phyloP scores from a whole-genome alignment of 2,797 vertebrate species.

The Petrocephalus sullivani region DNA sequence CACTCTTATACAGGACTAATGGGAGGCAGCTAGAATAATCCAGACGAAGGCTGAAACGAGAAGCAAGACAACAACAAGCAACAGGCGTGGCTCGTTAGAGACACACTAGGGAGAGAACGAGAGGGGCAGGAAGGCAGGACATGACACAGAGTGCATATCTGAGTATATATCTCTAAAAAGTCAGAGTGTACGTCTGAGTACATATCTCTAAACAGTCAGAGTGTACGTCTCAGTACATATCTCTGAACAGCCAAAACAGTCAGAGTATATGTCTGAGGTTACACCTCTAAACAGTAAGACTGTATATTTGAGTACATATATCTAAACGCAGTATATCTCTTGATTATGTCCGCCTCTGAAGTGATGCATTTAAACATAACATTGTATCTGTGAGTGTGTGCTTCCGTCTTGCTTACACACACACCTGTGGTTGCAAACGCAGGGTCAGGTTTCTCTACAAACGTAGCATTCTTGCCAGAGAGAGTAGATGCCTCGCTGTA shows the following conservation, averaged over 20 bases:
- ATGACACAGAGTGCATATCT: neutral
- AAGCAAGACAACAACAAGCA: too few species aligned
- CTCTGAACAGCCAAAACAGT: neutral
- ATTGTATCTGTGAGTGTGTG: neutral
- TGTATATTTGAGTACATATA: neutral
- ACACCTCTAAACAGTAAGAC: neutral
- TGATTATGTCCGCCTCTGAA: neutral
- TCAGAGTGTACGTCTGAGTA: too few species aligned
- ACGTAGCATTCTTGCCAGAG: neutral
- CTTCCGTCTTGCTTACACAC: conserved; percentile 24
- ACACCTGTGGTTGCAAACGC: conserved; percentile 26
- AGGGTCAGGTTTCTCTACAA: neutral
- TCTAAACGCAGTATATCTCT: neutral
- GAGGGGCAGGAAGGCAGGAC: too few species aligned
- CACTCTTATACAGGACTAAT: too few species aligned
- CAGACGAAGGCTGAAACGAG: too few species aligned
- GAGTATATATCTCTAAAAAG: neutral
- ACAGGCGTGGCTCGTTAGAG: too few species aligned
- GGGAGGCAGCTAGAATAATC: too few species aligned
- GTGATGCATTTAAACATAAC: neutral
- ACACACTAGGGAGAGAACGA: too few species aligned
- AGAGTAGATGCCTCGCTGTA: neutral
- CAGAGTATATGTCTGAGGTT: neutral
- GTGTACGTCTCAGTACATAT: neutral
- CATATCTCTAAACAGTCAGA: neutral